Evolutionary conservation across 2,113 vertebrate genomes (phyloP).

Genomic region (Osmerus eperlanus): DNA sequence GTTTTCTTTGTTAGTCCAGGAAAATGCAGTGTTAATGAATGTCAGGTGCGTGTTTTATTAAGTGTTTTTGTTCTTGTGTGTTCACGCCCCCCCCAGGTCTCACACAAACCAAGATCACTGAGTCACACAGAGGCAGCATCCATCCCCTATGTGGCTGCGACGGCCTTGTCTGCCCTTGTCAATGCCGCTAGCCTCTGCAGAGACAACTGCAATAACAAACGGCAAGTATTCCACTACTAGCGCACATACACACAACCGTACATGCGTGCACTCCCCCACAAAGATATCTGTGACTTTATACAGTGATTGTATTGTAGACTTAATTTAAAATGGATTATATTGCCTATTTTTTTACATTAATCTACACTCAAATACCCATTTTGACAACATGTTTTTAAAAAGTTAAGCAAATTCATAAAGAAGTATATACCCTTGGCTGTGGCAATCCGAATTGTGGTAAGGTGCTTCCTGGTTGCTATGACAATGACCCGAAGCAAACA

Average conservation of each 20-base stretch:
- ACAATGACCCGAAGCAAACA: too few species aligned
- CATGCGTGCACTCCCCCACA: neutral
- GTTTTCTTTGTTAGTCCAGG: too few species aligned
- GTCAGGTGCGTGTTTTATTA: neutral
- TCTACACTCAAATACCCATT: too few species aligned
- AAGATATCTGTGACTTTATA: too few species aligned
- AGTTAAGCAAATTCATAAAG: too few species aligned
- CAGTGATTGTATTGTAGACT: neutral
- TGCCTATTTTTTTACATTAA: too few species aligned
- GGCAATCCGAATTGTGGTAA: too few species aligned
- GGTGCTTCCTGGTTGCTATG: too few species aligned
- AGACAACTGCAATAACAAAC: slow-evolving; percentile 79
- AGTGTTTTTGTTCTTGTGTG: neutral
- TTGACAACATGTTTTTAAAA: too few species aligned
- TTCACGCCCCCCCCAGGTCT: slow-evolving; percentile 71
- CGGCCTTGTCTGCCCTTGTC: slow-evolving; percentile 83
- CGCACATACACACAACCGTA: neutral
- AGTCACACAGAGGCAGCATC: slow-evolving; percentile 86
- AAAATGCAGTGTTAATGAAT: too few species aligned
- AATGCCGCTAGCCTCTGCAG: slow-evolving; percentile 83
- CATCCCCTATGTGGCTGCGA: slow-evolving; percentile 85
- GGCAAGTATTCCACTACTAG: slow-evolving; percentile 63
- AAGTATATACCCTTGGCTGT: too few species aligned
- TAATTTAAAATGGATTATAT: neutral
- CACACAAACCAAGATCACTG: slow-evolving; percentile 83